A percentile compares a stretch with the other conserved stretches of the same genome.
Conservation (phyloP, 1,140 invertebrate species). For the Drosophila parabipectinata region DNA sequence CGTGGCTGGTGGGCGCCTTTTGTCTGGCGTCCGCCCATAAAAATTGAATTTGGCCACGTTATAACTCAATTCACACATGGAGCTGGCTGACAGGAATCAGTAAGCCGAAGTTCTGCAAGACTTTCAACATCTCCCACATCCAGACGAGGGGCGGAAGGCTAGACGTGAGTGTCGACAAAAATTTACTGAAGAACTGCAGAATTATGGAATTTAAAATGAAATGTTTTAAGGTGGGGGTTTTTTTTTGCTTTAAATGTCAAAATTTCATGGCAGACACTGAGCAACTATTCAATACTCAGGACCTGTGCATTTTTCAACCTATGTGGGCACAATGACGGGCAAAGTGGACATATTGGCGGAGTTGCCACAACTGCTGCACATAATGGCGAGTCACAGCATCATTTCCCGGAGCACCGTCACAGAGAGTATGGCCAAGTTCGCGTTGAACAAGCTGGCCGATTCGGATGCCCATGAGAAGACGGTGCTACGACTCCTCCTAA, state of each 20-base stretch:
- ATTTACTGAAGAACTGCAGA: no score
- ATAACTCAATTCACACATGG: slow-evolving; percentile 72
- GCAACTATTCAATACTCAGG: background rate
- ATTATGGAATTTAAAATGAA: no score
- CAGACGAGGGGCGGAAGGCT: no score
- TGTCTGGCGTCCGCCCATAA: slow-evolving; percentile 30
- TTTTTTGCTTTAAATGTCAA: background rate
- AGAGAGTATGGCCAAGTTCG: slow-evolving; percentile 8
- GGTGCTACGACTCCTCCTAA: slow-evolving; percentile 29
- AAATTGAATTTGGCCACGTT: slow-evolving; percentile 70
- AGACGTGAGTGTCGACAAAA: no score
- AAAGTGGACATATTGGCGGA: background rate
- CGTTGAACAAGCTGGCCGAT: background rate
- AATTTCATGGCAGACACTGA: background rate
- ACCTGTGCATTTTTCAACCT: background rate
- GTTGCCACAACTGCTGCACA: background rate
- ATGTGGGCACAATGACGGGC: no score
- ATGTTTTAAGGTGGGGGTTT: no score
- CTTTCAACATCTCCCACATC: background rate
- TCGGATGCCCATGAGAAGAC: background rate
- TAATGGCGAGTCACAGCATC: slow-evolving; percentile 13
- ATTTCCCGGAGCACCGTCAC: slow-evolving; percentile 2
- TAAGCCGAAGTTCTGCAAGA: background rate
- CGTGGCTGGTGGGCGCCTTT: slow-evolving; percentile 35
- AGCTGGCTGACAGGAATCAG: slow-evolving; percentile 3